Percentiles rank a stretch among this genome's conserved stretches.
phyloP scores from a whole-genome alignment of 2,888 invertebrate genomes.

The Osmoderma eremita region DNA sequence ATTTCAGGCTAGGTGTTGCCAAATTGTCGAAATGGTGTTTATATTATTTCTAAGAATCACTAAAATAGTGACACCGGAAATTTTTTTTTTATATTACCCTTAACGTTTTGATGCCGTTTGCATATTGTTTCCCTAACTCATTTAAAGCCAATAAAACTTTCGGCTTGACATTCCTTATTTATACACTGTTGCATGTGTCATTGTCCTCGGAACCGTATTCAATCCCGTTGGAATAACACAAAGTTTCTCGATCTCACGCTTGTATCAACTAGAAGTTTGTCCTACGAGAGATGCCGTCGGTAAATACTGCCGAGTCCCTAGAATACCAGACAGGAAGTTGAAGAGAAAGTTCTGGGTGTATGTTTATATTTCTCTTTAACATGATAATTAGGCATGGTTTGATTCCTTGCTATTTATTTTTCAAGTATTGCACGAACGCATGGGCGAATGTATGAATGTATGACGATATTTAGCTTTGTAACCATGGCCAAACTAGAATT shows the following conservation, averaged over 20 bases:
- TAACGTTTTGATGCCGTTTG: no score
- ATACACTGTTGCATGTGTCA: background rate
- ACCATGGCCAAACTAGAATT: no score
- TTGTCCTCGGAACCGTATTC: constrained; percentile 9
- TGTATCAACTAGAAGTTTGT: constrained; percentile 18
- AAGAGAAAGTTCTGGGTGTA: constrained; percentile 17
- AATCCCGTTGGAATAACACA: constrained; percentile 23
- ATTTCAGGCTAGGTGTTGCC: no score
- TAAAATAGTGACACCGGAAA: no score
- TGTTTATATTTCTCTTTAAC: constrained; percentile 16
- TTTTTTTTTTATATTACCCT: no score
- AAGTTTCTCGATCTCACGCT: constrained; percentile 10
- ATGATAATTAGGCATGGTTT: constrained; percentile 8
- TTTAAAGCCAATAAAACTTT: no score
- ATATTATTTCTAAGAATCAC: no score
- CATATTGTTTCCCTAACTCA: no score
- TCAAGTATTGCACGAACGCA: no score
- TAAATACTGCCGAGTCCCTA: constrained; percentile 6
- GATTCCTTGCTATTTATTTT: constrained; percentile 16
- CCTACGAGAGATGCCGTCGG: constrained; percentile 11
- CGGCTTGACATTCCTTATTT: background rate
- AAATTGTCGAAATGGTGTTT: no score
- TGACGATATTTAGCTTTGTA: no score
- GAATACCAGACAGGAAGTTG: constrained; percentile 4
- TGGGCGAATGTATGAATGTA: no score